Evolutionary conservation across 2,113 vertebrate genomes (phyloP).

Genomic region (Oryzias melastigma): DNA sequence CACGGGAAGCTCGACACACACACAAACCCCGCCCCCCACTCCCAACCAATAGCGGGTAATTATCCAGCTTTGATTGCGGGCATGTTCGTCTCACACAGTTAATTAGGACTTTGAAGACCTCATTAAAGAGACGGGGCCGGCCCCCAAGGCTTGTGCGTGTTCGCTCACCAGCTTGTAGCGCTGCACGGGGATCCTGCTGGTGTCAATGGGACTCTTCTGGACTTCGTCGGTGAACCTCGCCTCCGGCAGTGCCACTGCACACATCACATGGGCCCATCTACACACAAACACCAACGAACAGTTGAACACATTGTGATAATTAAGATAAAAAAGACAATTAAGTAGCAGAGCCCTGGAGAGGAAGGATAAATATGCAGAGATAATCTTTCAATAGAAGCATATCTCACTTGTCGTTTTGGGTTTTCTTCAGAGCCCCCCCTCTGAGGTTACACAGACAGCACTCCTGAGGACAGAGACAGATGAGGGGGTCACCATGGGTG

Average conservation of each 20-base stretch:
- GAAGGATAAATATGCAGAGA: constrained; percentile 30
- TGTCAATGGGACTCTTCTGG: constrained; percentile 89
- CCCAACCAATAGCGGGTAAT: constrained; percentile 66
- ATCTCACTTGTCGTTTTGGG: constrained; percentile 88
- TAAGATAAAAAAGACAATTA: constrained; percentile 27
- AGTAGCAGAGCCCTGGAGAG: constrained; percentile 39
- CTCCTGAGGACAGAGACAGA: constrained; percentile 76
- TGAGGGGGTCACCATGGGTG: not conserved
- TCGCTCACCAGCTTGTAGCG: constrained; percentile 92
- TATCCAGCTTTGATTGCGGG: constrained; percentile 72
- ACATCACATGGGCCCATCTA: constrained; percentile 97
- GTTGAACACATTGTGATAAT: constrained; percentile 30
- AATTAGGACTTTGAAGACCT: constrained; percentile 75
- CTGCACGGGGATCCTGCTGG: constrained; percentile 89
- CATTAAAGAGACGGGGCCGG: constrained; percentile 70
- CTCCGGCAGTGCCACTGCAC: constrained; percentile 93
- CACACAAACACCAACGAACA: constrained; percentile 13
- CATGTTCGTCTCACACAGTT: constrained; percentile 74
- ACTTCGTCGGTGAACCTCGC: constrained; percentile 88
- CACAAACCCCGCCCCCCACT: constrained; percentile 2
- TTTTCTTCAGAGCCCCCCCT: constrained; percentile 94
- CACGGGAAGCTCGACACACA: constrained; percentile 8
- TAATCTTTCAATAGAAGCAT: constrained; percentile 44
- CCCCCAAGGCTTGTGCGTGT: constrained; percentile 55
- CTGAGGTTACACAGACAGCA: constrained; percentile 96